Evolutionary conservation across 2,113 vertebrate species (phyloP), one percentile per base, ranked within the genome.

Genomic region (Cavia porcellus): DNA sequence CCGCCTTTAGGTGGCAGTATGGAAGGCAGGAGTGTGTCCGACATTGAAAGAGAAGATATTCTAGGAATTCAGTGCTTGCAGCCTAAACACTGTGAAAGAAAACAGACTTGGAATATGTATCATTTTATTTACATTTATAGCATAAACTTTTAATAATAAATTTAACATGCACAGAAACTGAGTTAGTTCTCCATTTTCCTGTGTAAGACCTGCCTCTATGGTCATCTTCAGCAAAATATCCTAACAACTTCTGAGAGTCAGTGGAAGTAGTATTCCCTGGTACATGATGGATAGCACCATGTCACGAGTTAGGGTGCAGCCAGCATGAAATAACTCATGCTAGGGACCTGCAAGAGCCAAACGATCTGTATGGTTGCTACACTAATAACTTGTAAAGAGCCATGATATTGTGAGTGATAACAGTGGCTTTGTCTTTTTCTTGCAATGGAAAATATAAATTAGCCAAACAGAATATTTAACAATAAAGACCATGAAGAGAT

Each of bases 81-180:
- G 47, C 55, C 74, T 94, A 32, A 79, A 74, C 38, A 80, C 13
- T 61, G 77, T 62, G 91, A 90, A 70, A 83, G 61, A 59, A 89
- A 9, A 15, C 17, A 66, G 62, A 32, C 5, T 38, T 86, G 17
- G 62, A 87, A 59, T 62, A 77, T 3, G 45, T 83, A 30, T 59
- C 86, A 47, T 64, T 91, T 85, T 94, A 64, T 91, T 85, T 94
- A 64, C 3, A 90, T 30, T 90, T 45, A 68, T 81, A 57, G 62
- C 50, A 70, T 57, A 64, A 32, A 90, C 70, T 57, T 68, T 30
- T 92, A 52, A 68, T 42, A 77, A 59, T 74, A 90, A 83, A 81
- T 70, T 62, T 81, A 64, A 74, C 15, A 12, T 19, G 38, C 90
- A 66, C 28, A 62, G 38, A 62, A 80, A 92, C 50, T 52, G 61